Base-by-base conservation (phyloP, 2,888 invertebrate genomes). In the Heliconius ethilla region DNA sequence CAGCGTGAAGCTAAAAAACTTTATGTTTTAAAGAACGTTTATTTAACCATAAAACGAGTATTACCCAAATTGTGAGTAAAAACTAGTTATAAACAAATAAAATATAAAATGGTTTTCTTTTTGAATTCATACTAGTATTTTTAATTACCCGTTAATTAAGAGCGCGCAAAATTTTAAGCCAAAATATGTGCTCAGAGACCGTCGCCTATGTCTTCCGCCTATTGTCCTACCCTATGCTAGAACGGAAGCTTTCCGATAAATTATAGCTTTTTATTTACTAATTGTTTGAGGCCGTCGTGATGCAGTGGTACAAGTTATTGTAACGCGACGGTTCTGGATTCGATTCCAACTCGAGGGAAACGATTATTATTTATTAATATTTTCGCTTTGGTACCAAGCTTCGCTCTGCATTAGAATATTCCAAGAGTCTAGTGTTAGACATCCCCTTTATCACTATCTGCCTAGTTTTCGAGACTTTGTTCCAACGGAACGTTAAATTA, bases 161-260 rank as follows among this genome's bases (percentile, higher is more conserved):
- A 63, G 63, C 27, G 27, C 13, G 63, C 63, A 45, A 63, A 27
- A 62, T 66, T 76, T 76, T 76, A 66, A 59, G 63, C 29, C 29
- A 70, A 55, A 70, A 59, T 75, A 75, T 81, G 78, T 79, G 81
- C 40, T 82, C 90, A 85, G 86, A 84, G 83, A 85, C 86, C 87
- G 90, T 89, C 88, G 88, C 90, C 91, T 90, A 92, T 89, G 90
- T 82, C 88, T 92, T 89, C 92, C 79, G 79, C 92, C 89, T 92
- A 92, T 84, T 81, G 66, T 63, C n/a, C 85, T 84, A 86, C 89
- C 90, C 83, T 82, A 83, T 84, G 80, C 67, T 80, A 76, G 75
- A 66, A 59, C 77, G 80, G 80, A 79, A 79, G 79, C 63, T 66
- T 76, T 59, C 79, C 75, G 79, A 78, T 82, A 63, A 73, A 65